phyloP scores from a whole-genome alignment of 2,113 vertebrate genomes.

The Zonotrichia leucophrys region DNA sequence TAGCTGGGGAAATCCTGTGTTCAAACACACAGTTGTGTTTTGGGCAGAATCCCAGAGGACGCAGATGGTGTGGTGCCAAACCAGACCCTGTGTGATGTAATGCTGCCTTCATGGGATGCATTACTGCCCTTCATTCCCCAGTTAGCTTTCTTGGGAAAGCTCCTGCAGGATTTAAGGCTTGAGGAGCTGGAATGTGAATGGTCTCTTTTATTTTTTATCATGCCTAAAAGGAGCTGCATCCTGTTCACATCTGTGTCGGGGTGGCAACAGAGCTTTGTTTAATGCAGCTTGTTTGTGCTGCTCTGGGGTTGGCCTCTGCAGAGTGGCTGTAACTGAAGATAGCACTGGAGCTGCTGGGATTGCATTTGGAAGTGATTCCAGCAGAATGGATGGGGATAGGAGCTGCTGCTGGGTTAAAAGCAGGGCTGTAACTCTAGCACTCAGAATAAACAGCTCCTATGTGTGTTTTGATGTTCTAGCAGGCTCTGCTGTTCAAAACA shows the following conservation, averaged over 20 bases:
- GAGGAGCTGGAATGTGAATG: not conserved
- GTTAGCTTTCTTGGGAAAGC: not conserved
- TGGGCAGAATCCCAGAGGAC: not conserved
- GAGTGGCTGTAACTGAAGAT: not conserved
- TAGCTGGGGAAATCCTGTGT: not conserved
- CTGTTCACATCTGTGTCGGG: not conserved
- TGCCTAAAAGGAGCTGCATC: not conserved
- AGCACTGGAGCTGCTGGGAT: not conserved
- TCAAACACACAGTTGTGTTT: not conserved
- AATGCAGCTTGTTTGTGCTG: not conserved
- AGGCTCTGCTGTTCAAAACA: conserved; percentile 34
- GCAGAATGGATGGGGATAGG: not conserved
- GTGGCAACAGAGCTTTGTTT: not conserved
- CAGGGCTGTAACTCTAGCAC: not conserved
- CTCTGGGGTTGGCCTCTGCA: not conserved
- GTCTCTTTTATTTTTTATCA: not conserved
- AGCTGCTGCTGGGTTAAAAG: conserved; percentile 13
- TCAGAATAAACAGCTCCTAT: conserved; percentile 16
- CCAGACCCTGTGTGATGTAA: not conserved
- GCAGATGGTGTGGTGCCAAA: not conserved
- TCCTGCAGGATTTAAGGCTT: not conserved
- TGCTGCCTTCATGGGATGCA: not conserved
- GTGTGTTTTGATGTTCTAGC: conserved; percentile 28
- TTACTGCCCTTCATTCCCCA: not conserved
- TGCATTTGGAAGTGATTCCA: not conserved